phyloP scores from a whole-genome alignment of 2,888 invertebrate species.

The Dasysyrphus tricinctus region DNA sequence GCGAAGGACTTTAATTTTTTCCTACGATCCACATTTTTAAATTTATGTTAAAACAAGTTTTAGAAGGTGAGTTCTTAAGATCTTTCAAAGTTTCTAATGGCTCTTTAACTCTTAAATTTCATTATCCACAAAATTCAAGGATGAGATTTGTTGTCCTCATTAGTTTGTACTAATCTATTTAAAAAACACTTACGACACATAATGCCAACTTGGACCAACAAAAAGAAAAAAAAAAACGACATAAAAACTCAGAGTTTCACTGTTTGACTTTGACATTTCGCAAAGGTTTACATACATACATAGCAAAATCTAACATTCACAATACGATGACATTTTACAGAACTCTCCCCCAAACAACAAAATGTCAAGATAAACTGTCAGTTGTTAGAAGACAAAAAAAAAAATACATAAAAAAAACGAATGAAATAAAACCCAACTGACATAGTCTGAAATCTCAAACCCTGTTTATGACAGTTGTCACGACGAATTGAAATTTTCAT shows the following conservation, averaged over 20 bases:
- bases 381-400: slow-evolving; percentile 14
- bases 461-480: slow-evolving; percentile 78
- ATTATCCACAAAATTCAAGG: too few species aligned
- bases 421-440: slow-evolving; percentile 56
- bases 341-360: slow-evolving; percentile 36
- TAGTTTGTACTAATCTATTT: slow-evolving; percentile 10
- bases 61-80: too few species aligned
- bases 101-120: too few species aligned
- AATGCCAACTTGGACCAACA: slow-evolving; percentile 49
- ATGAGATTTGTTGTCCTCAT: not conserved
- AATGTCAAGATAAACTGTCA: slow-evolving; percentile 54
- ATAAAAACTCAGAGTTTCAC: slow-evolving; percentile 57
- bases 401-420: not conserved
- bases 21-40: too few species aligned
- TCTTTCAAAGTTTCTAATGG: too few species aligned
- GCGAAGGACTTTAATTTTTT: too few species aligned
- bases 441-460: slow-evolving; percentile 73
- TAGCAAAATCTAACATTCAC: slow-evolving; percentile 42
- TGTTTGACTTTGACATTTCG: slow-evolving; percentile 59
- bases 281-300: slow-evolving; percentile 29
- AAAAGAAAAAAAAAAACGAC: slow-evolving; percentile 8
- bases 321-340: slow-evolving; percentile 63
- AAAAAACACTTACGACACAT: slow-evolving; percentile 55
- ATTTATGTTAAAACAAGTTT: too few species aligned
- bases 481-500: slow-evolving; percentile 77